Conservation (phyloP, 2,888 invertebrate species). For the Torymus aiolomorphi region DNA sequence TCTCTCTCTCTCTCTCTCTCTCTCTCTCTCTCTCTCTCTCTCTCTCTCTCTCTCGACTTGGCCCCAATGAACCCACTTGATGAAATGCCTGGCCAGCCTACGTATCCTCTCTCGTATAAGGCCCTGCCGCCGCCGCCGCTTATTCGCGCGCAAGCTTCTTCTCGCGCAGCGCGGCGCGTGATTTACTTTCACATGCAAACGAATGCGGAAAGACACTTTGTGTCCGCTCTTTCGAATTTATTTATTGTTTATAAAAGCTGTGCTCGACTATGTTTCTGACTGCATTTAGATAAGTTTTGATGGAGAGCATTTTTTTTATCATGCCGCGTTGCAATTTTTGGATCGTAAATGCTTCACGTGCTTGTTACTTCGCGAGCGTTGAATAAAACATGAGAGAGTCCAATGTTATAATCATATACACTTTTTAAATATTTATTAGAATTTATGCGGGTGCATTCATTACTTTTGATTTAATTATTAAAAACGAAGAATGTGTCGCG, state of each 20-base stretch:
- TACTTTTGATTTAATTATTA: too few relatives aligned
- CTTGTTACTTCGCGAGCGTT: not conserved
- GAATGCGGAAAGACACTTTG: not conserved
- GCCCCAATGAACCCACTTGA: slow-evolving; percentile 74
- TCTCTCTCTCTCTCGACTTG: slow-evolving; percentile 61
- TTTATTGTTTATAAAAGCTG: too few relatives aligned
- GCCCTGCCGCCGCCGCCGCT: slow-evolving; percentile 6
- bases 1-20: slow-evolving; percentile 55
- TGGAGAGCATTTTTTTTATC: too few relatives aligned
- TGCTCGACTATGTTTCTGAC: too few relatives aligned
- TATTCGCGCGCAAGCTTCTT: slow-evolving; percentile 9
- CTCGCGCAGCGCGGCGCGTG: not conserved
- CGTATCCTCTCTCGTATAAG: slow-evolving; percentile 57
- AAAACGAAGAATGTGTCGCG: too few relatives aligned
- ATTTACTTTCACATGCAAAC: slow-evolving; percentile 27
- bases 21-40: slow-evolving; percentile 56
- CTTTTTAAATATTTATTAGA: too few relatives aligned
- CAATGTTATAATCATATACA: slow-evolving; percentile 12
- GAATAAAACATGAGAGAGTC: not conserved
- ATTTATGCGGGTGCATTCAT: too few relatives aligned
- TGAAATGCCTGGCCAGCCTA: slow-evolving; percentile 68
- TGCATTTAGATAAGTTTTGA: too few relatives aligned
- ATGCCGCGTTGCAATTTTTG: too few relatives aligned
- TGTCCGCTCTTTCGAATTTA: too few relatives aligned
- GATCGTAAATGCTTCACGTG: too few relatives aligned